Conservation (phyloP, 2,113 vertebrate genomes). For the Bos taurus region ARS-UCD2.0 NC_037351.1:13268001-13268500, state of each 20-base stretch:
- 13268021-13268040: neutral
- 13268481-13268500: neutral
- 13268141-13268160: neutral
- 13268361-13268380: neutral
- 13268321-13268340: neutral
- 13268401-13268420: neutral
- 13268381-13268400: neutral
- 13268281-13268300: neutral
- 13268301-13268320: neutral
- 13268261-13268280: neutral
- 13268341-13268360: neutral
- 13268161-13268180: neutral
- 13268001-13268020: neutral
- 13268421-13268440: neutral
- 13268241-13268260: neutral
- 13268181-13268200: neutral
- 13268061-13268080: neutral
- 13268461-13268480: neutral
- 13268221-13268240: neutral
- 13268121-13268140: neutral
- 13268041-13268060: neutral
- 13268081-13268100: neutral
- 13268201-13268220: neutral
- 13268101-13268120: neutral
- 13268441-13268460: neutral